A percentile compares a stretch with the other conserved stretches of the same genome.
Conservation (phyloP, 2,888 invertebrate genomes). For the Herminia tarsipennalis region DNA sequence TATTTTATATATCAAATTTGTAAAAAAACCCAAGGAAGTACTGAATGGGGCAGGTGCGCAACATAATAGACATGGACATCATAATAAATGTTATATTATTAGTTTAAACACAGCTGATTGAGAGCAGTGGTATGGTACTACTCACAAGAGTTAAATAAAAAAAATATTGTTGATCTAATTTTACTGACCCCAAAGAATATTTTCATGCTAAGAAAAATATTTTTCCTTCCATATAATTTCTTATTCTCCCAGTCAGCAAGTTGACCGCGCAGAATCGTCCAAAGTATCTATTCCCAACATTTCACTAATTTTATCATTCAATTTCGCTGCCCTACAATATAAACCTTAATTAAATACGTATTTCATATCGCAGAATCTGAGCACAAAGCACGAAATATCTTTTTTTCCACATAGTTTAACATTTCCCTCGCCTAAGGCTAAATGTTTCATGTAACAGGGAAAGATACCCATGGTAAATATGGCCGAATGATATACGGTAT, state of each 20-base stretch:
- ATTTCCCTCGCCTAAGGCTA: conserved; percentile 56
- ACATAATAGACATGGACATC: too few relatives aligned
- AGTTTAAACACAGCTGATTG: too few relatives aligned
- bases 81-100: too few relatives aligned
- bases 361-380: conserved; percentile 63
- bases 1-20: too few relatives aligned
- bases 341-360: conserved; percentile 75
- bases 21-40: too few relatives aligned
- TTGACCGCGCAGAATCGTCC: conserved; percentile 1
- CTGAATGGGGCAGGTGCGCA: too few relatives aligned
- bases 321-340: conserved; percentile 55
- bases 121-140: too few relatives aligned
- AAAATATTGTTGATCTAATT: too few relatives aligned
- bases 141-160: too few relatives aligned
- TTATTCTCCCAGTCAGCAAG: conserved; percentile 11
- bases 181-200: not conserved
- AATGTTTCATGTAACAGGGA: conserved; percentile 58
- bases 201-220: not conserved
- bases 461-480: conserved; percentile 46
- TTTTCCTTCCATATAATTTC: not conserved
- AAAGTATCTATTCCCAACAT: conserved; percentile 34
- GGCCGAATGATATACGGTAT: conserved; percentile 32
- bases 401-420: conserved; percentile 74
- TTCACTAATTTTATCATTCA: conserved; percentile 55
- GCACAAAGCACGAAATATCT: conserved; percentile 57